Base-by-base conservation (phyloP, 2,113 vertebrate genomes). In the Rhea americana region DNA sequence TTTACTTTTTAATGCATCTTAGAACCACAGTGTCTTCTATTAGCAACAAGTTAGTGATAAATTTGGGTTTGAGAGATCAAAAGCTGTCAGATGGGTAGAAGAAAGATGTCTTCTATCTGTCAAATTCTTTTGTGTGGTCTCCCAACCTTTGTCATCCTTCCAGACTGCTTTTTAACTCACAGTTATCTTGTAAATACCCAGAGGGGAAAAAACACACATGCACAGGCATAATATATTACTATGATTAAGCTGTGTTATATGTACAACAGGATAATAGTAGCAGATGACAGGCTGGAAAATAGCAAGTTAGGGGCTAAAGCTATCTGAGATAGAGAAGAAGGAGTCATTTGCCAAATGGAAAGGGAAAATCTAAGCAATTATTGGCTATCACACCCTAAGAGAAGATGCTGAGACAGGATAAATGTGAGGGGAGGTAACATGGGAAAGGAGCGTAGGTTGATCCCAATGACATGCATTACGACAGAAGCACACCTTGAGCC, bases 1-100 rank as follows among this genome's bases (percentile, higher is more conserved):
- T 94, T 94, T 85, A 58, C 58, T 55, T 93, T 90, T 61, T 43
- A 20, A 39, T 56, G 35, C 59, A 79, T 76, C 59, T 63, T 37
- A 55, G 66, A 94, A 91, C 67, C 59, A 30, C 9, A 25, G 3
- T 53, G 59, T 59, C 84, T 94, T 90, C 66, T 82, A 35, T 67
- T 55, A 85, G 41, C 43, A 92, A 68, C 21, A 93, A 91, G 75
- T 76, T 26, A 79, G 5, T 26, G 68, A 39, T 39, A 66, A 74
- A 19, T 8, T 47, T 62, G 66, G 43, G 71, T 89, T 55, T 80
- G 63, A 39, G 43, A 59, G 26, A 45, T 30, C 21, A 47, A 32
- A 62, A 87, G 35, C 62, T 70, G 30, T 37, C 55, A 91, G 5
- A 1, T 72, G 32, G 24, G 45, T 82, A 67, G 82, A 58, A 18